Evolutionary conservation across 2,113 vertebrate genomes (phyloP).

Genomic region (Alligator sinensis): DNA sequence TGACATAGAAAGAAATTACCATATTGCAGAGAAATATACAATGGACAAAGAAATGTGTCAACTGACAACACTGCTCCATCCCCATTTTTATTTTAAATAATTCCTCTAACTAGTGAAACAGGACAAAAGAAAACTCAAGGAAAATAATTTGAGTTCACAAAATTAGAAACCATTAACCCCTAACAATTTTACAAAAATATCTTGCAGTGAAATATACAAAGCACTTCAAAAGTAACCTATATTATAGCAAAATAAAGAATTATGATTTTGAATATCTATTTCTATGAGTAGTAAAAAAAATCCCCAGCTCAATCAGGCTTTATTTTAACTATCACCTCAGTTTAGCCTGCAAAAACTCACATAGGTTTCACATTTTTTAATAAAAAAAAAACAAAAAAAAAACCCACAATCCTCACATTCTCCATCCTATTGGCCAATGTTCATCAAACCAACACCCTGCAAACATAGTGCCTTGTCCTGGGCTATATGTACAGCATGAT

Average conservation of each 20-base stretch:
- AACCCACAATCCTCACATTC: background rate
- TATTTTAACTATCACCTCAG: background rate
- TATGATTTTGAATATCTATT: background rate
- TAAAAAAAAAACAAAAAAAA: background rate
- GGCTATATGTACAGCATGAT: background rate
- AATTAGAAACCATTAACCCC: background rate
- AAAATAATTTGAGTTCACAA: background rate
- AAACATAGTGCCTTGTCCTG: background rate
- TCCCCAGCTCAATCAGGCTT: background rate
- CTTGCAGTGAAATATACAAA: background rate
- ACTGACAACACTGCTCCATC: background rate
- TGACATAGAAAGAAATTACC: background rate
- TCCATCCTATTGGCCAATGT: background rate
- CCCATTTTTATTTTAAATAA: background rate
- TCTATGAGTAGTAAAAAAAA: background rate
- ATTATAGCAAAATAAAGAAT: fast-evolving
- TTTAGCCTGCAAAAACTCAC: background rate
- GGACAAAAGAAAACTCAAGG: background rate
- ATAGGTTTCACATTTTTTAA: background rate
- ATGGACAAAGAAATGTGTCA: background rate
- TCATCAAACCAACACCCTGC: background rate
- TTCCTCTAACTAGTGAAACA: background rate
- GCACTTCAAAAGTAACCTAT: background rate
- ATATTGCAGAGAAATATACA: background rate
- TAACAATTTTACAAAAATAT: background rate